Conservation (phyloP, 2,888 invertebrate genomes). For the Melangyna quadrimaculata region DNA sequence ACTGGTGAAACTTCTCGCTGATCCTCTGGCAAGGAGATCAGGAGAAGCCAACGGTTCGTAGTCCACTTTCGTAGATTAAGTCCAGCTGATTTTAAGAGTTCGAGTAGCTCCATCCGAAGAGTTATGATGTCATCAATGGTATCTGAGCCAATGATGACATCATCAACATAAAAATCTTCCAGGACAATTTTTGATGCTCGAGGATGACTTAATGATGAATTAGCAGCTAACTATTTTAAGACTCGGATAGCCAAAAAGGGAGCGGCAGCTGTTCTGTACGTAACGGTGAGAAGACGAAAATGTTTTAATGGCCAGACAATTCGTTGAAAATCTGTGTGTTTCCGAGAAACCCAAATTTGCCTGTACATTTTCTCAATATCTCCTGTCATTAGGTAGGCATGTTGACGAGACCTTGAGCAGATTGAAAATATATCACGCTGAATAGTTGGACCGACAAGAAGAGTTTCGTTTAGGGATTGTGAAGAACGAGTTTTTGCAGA, state of each 20-base stretch:
- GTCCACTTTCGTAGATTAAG: neutral
- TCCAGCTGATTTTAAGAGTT: neutral
- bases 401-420: too few relatives aligned
- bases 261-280: conserved; percentile 52
- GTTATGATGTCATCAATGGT: conserved; percentile 19
- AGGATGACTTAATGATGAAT: conserved; percentile 52
- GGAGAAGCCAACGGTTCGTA: conserved; percentile 5
- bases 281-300: conserved; percentile 48
- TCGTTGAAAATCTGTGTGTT: too few relatives aligned
- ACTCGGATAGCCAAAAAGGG: conserved; percentile 52
- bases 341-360: conserved; percentile 42
- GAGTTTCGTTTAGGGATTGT: conserved; percentile 43
- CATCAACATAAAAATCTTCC: conserved; percentile 73
- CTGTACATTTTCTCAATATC: conserved; percentile 67
- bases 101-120: conserved; percentile 5
- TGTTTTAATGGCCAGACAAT: too few relatives aligned
- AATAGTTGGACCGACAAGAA: conserved; percentile 46
- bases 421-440: too few relatives aligned
- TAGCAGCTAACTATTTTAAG: conserved; percentile 22
- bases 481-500: conserved; percentile 7
- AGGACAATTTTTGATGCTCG: conserved; percentile 36
- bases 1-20: neutral
- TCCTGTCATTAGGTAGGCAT: conserved; percentile 38
- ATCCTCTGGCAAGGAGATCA: neutral
- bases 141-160: conserved; percentile 61